phyloP scores from a whole-genome alignment of 2,888 invertebrate genomes.

The Epinotia bilunana region DNA sequence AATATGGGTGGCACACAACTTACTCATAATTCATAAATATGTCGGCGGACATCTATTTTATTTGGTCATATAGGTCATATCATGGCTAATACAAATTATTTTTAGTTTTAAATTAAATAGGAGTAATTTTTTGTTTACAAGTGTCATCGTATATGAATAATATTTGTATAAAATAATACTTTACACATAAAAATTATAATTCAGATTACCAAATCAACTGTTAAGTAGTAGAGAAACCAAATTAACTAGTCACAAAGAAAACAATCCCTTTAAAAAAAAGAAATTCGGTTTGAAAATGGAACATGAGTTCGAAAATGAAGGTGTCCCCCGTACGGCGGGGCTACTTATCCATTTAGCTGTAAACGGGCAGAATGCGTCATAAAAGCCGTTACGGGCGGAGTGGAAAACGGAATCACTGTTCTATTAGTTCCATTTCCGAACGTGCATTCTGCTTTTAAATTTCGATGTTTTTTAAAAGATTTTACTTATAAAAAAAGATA shows the following conservation, averaged over 20 bases:
- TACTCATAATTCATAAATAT: too few relatives aligned
- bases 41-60: too few relatives aligned
- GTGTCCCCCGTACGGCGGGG: conserved; percentile 46
- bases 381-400: conserved; percentile 54
- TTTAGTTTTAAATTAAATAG: too few relatives aligned
- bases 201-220: neutral
- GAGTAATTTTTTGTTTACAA: too few relatives aligned
- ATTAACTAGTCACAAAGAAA: neutral
- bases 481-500: neutral
- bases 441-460: conserved; percentile 30
- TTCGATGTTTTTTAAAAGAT: conserved; percentile 20
- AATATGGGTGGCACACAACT: too few relatives aligned
- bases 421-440: conserved; percentile 48
- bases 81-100: too few relatives aligned
- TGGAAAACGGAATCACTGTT: conserved; percentile 50
- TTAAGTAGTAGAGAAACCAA: too few relatives aligned
- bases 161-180: too few relatives aligned
- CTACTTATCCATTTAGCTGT: conserved; percentile 58
- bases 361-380: conserved; percentile 56
- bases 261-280: neutral
- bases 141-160: too few relatives aligned
- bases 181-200: too few relatives aligned
- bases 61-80: too few relatives aligned
- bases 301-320: conserved; percentile 32
- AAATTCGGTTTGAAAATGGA: conserved; percentile 10